Evolutionary conservation across 2,113 vertebrate genomes (phyloP), one percentile per base, ranked within the genome.

Genomic region (Aphelocoma coerulescens): DNA sequence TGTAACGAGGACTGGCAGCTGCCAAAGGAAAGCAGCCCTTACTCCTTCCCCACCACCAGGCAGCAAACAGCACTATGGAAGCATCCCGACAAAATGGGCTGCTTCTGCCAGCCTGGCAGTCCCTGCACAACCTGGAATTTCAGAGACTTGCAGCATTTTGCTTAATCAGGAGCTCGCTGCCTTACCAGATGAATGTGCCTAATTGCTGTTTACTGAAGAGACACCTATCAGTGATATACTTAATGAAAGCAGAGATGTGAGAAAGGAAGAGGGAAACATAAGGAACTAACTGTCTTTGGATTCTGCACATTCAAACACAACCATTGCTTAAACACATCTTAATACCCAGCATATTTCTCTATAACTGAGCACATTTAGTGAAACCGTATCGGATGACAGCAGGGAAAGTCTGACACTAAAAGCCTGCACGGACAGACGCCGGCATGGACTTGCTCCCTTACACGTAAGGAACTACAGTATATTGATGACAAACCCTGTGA

Each of bases 381-480:
- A 83, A 92, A 79, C 12, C 8, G 1, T 12, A 75, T 6, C 10
- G 6, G 54, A 54, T 12, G 37, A 55, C 2, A 68, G 52, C 16
- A 83, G 51, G 19, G 13, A 1, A 77, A 35, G 24, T 16, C 57
- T 63, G 26, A 46, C 30, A 69, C 43, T 21, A 68, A 55, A 77
- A 85, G 44, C 26, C 65, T 71, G 32, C 16, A 11, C 0, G 16
- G 71, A 67, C 27, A 76, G 75, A 80, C 12, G 27, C 44, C 10
- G 7, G 32, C 20, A 39, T 5, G 27, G 74, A 75, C 39, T 28
- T 35, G 26, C 37, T 74, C 46, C 73, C 61, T 35, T 23, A 30
- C 9, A 59, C 0, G 0, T 24, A 63, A 74, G 27, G 17, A 79
- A 30, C 48, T 23, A 28, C 23, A 37, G 13, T 5, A 6, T 5